These are phyloP conservation scores for Pipistrellus pygmaeus DNA, from an alignment of 2,797 vertebrate genomes.

Conservation along the genomic window DNA sequence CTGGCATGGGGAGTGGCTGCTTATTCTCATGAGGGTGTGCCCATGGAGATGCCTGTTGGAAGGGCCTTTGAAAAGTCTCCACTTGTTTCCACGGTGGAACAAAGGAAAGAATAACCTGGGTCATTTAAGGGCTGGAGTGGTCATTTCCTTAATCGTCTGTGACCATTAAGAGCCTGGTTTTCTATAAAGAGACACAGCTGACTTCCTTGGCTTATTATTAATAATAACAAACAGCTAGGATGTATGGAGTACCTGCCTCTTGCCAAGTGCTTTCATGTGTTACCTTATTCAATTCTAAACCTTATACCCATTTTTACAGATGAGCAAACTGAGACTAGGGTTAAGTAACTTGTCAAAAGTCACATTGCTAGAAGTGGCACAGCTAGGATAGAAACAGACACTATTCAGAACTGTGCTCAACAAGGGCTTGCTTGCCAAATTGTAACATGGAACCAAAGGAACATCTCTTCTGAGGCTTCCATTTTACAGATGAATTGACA, in stretches of 20 bases:
- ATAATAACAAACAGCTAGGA: slow-evolving; percentile 61
- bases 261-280: slow-evolving; percentile 51
- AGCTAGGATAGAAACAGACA: background rate
- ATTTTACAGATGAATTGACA: background rate
- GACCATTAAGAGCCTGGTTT: slow-evolving; percentile 30
- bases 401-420: background rate
- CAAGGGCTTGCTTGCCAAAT: background rate
- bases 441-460: background rate
- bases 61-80: background rate
- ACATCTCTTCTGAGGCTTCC: background rate
- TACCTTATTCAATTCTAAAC: slow-evolving; percentile 35
- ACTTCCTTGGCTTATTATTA: slow-evolving; percentile 34
- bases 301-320: slow-evolving; percentile 58
- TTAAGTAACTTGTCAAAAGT: background rate
- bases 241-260: slow-evolving; percentile 38
- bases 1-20: background rate
- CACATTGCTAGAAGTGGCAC: background rate
- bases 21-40: background rate
- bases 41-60: background rate
- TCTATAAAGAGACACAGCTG: slow-evolving; percentile 51
- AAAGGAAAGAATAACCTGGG: background rate
- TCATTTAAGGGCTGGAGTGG: slow-evolving; percentile 59
- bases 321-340: slow-evolving; percentile 41
- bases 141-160: slow-evolving; percentile 67
- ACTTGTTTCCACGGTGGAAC: background rate